Percentiles rank a stretch among this genome's conserved stretches.
phyloP scores from a whole-genome alignment of 2,797 vertebrate genomes.

The Ara ararauna region DNA sequence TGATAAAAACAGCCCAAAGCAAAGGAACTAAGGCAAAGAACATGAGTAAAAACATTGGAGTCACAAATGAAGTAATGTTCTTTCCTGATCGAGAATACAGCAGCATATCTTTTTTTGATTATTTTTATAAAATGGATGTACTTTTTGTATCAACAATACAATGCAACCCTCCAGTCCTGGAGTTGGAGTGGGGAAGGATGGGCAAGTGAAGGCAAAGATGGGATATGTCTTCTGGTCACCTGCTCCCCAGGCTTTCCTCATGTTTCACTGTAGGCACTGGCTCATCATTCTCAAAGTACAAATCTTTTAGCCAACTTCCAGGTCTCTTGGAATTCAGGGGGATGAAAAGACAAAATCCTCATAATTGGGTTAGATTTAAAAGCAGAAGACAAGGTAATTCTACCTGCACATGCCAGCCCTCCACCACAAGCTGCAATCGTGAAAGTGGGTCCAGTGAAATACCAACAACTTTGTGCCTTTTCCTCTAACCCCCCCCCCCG shows the following conservation, averaged over 20 bases:
- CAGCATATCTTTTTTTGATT: neutral
- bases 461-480: neutral
- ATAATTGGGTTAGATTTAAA: neutral
- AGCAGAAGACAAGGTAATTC: neutral
- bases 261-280: neutral
- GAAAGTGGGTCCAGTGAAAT: neutral
- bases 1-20: neutral
- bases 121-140: neutral
- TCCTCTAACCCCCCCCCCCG: neutral
- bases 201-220: neutral
- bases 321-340: neutral
- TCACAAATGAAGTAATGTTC: neutral
- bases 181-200: neutral
- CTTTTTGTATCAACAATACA: neutral
- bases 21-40: neutral
- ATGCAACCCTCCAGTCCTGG: neutral
- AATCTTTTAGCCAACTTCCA: neutral
- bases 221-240: neutral
- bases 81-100: neutral
- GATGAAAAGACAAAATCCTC: neutral
- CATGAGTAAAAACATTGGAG: neutral
- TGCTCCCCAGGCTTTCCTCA: neutral
- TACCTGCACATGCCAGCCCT: neutral
- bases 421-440: neutral
- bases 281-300: neutral